Base-by-base conservation (phyloP, 2,113 vertebrate genomes). In the Butorides virescens region DNA sequence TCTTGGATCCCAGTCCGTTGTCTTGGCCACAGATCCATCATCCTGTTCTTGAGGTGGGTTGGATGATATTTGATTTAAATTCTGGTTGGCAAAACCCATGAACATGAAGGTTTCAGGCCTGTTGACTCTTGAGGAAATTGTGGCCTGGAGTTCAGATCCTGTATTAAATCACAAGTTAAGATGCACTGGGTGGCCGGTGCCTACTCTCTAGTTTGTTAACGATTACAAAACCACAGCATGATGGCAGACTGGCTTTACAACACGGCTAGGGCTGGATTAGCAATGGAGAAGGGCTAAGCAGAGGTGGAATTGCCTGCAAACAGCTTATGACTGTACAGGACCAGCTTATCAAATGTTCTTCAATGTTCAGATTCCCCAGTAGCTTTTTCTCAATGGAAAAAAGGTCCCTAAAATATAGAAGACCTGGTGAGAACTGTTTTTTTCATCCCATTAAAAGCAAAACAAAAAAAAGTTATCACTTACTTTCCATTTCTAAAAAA, bases 61-160 rank as follows among this genome's bases (percentile, higher is more conserved):
- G 53, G 70, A n/a, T 32, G 30, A 53, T 79, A 75, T 86, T 78
- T 87, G 39, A 53, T 74, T 65, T 76, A 94, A 88, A 76, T 62
- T n/a, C 20, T 61, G 22, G 22, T 44, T 91, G 91, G 88, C 39
- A 91, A 91, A 95, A 42, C 8, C 67, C 1, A 2, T 12, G 76
- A 56, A 70, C 20, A 0, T 59, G 58, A 90, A 85, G 42, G 53
- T 88, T 96, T 88, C 74, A 58, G 46, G 36, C 15, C 62, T 92
- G 36, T 81, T 94, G 93, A 56, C 32, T 92, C 52, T 68, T 67
- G 53, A 91, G 91, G 80, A 97, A 97, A 58, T 80, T 58, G 76
- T 84, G 92, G 65, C 61, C 73, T 72, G 89, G 53, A 95, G 37
- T 92, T 76, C 66, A 89, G 62, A 62, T 18, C 73, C n/a, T 70